These are phyloP conservation scores for Caenorhabditis sinica DNA, from an alignment of 2,888 invertebrate species.

Conservation along the genomic window DNA sequence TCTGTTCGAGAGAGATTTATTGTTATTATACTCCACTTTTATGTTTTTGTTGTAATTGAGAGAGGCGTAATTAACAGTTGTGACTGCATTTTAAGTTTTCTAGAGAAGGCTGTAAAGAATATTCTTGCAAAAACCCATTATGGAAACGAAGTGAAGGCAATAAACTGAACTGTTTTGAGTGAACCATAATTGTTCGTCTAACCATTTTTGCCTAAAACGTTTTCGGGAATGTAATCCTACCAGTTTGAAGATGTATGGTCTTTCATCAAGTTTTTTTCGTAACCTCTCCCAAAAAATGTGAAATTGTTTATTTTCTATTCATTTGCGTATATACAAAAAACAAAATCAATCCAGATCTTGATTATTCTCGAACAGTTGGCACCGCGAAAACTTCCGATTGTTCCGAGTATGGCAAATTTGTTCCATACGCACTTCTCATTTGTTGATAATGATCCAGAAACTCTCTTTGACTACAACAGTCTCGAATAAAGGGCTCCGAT, in stretches of 20 bases:
- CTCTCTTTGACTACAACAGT: background rate
- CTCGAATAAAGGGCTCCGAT: background rate
- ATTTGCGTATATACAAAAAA: background rate
- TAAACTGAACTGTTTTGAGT: too few relatives aligned
- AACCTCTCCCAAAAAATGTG: too few relatives aligned
- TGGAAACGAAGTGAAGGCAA: too few relatives aligned
- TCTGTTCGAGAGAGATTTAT: slow-evolving; percentile 1
- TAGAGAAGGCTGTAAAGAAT: background rate
- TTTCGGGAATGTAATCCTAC: too few relatives aligned
- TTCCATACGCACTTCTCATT: background rate
- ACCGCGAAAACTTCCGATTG: background rate
- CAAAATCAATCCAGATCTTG: background rate
- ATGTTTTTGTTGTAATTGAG: background rate
- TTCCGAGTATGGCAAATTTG: slow-evolving; percentile 7
- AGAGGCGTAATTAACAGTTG: background rate
- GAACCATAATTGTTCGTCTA: too few relatives aligned
- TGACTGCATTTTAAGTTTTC: background rate
- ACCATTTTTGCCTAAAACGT: too few relatives aligned
- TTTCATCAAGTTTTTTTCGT: too few relatives aligned
- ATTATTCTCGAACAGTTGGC: background rate
- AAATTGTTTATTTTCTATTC: background rate
- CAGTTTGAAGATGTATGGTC: too few relatives aligned
- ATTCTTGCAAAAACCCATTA: too few relatives aligned
- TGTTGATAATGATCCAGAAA: slow-evolving; percentile 1
- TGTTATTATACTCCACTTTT: background rate